Evolutionary conservation across 2,888 invertebrate genomes (phyloP).

Genomic region (Lasiommata megera): DNA sequence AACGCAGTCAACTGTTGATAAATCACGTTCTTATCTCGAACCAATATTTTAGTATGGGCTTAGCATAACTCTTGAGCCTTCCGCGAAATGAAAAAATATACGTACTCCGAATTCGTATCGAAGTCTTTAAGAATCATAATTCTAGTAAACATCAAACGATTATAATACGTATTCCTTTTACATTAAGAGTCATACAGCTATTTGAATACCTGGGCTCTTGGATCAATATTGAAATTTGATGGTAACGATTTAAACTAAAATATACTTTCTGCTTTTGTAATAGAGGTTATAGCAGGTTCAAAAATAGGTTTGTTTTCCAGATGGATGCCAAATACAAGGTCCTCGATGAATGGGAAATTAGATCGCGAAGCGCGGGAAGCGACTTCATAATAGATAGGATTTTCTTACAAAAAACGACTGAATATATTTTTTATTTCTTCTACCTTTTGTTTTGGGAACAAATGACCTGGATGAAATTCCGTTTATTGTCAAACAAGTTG

Average conservation of each 20-base stretch:
- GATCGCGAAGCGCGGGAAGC: constrained; percentile 55
- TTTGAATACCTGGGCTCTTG: constrained; percentile 25
- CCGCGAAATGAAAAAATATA: constrained; percentile 46
- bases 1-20: constrained; percentile 54
- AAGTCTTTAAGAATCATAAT: constrained; percentile 39
- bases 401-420: constrained; percentile 43
- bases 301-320: constrained; percentile 35
- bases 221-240: constrained; percentile 37
- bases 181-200: constrained; percentile 11
- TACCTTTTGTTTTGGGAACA: constrained; percentile 30
- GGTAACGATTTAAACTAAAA: constrained; percentile 30
- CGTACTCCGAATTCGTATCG: constrained; percentile 48
- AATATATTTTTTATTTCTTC: constrained; percentile 27
- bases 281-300: constrained; percentile 32
- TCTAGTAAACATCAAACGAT: constrained; percentile 15
- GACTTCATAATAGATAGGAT: constrained; percentile 61
- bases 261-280: constrained; percentile 25
- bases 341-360: constrained; percentile 68
- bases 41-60: constrained; percentile 61
- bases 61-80: constrained; percentile 46
- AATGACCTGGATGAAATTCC: constrained; percentile 27
- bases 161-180: constrained; percentile 17
- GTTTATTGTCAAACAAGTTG: constrained; percentile 20
- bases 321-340: constrained; percentile 48
- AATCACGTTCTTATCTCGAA: constrained; percentile 64